Conservation (phyloP, 2,797 vertebrate species). For the Pangasius krempfi region DNA sequence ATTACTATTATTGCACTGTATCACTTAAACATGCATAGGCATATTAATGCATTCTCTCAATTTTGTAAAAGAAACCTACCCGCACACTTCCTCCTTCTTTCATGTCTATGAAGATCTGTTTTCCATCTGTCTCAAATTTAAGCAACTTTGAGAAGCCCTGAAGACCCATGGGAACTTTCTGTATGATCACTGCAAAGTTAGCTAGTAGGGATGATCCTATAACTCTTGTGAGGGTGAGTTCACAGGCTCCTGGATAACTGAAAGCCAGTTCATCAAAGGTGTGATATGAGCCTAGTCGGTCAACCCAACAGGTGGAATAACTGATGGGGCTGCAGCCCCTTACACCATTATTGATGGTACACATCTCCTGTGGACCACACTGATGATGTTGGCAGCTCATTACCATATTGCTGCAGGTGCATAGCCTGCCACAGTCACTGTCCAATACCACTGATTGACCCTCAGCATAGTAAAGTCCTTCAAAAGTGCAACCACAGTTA, state of each 20-base stretch:
- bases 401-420: constrained; percentile 56
- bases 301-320: constrained; percentile 63
- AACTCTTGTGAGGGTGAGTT: constrained; percentile 63
- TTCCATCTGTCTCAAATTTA: constrained; percentile 62
- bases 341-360: constrained; percentile 57
- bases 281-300: constrained; percentile 59
- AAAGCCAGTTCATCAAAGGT: constrained; percentile 70
- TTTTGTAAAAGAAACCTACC: constrained; percentile 54
- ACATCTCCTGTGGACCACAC: constrained; percentile 53
- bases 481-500: constrained; percentile 71
- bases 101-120: constrained; percentile 62
- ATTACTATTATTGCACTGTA: background rate
- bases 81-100: constrained; percentile 50
- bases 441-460: constrained; percentile 65
- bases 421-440: constrained; percentile 62
- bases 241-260: constrained; percentile 71
- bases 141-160: constrained; percentile 59
- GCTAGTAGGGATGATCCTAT: constrained; percentile 52
- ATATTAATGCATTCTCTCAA: background rate
- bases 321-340: constrained; percentile 65
- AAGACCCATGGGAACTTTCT: constrained; percentile 62
- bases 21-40: background rate
- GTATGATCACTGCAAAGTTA: constrained; percentile 60
- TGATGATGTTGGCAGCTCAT: constrained; percentile 57
- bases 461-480: constrained; percentile 65